Base-by-base conservation (phyloP, 2,113 vertebrate genomes). In the Elanus axillaris region DNA sequence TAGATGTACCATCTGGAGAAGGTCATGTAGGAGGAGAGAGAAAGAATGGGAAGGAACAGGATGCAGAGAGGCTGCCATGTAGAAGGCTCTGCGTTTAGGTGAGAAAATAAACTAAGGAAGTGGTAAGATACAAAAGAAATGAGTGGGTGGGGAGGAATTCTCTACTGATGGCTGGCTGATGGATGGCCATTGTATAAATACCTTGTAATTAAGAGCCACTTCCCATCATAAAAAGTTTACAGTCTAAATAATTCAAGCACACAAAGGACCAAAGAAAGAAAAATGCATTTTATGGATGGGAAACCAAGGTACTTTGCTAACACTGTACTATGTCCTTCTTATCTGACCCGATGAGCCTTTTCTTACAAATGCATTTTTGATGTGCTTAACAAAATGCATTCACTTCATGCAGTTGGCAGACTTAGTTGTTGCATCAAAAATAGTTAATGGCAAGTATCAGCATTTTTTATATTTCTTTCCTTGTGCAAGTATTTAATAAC, bases 401-500 rank as follows among this genome's bases (percentile, higher is more conserved):
- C 96, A 95, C 94, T 97, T 96, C 81, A 85, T 93, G 81, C 96
- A 97, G 89, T 97, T 97, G 96, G 97, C 95, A 97, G 93, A 96
- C 95, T 96, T 90, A 82, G 94, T 95, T 96, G 91, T 97, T 95
- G 97, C 96, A 96, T 96, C 97, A 93, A 97, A 97, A 97, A 97
- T 97, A 97, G 96, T 97, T 96, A 96, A 96, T 73, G 91, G 95
- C 95, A 97, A 96, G 93, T 97, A 97, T 97, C 96, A 97, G 97
- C 96, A 97, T 97, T 97, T 97, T 97, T 97, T 95, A 86, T 96
- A 95, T 96, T 97, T 97, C 91, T 96, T 97, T 96, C 94, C 96
- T 93, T 94, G 94, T 97, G 96, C 93, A 91, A 96, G 96, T 96
- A 96, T 97, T 97, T 97, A 96, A 96, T 97, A 97, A 97, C 86